Conservation (phyloP, 2,888 invertebrate species). For the Drosophila longiperda region DNA sequence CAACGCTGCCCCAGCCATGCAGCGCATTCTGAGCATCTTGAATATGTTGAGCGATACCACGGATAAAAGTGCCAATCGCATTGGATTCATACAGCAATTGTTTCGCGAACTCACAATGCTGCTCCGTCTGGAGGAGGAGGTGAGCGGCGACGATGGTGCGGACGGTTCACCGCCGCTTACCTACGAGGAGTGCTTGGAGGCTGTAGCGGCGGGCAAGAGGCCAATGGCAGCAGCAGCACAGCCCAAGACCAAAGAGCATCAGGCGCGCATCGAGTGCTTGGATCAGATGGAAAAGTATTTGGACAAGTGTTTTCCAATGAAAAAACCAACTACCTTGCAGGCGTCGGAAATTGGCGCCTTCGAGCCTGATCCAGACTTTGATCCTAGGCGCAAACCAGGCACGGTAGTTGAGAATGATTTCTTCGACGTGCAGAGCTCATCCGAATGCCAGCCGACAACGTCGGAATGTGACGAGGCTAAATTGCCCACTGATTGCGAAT, state of each 20-base stretch:
- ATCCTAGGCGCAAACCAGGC: slow-evolving; percentile 9
- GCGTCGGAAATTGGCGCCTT: slow-evolving; percentile 43
- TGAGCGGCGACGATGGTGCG: slow-evolving; percentile 8
- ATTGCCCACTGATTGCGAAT: background rate
- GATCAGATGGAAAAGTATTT: slow-evolving; percentile 52
- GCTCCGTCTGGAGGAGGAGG: slow-evolving; percentile 48
- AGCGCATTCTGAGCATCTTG: slow-evolving; percentile 45
- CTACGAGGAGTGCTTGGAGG: slow-evolving; percentile 57
- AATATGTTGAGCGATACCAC: slow-evolving; percentile 31
- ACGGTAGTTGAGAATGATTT: background rate
- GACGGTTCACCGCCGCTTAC: background rate
- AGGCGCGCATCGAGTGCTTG: slow-evolving; percentile 42
- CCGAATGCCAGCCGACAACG: background rate
- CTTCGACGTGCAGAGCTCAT: background rate
- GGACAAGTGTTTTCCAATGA: slow-evolving; percentile 50
- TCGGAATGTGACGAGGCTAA: background rate
- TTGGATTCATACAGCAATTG: slow-evolving; percentile 38
- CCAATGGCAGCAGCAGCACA: background rate
- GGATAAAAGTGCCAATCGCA: slow-evolving; percentile 32
- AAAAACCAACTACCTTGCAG: background rate
- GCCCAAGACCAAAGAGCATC: slow-evolving; percentile 15
- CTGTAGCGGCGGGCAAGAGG: slow-evolving; percentile 20
- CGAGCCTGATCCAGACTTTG: slow-evolving; percentile 56
- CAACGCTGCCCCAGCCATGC: background rate
- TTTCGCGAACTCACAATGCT: slow-evolving; percentile 54